These are phyloP conservation scores for Gymnorhina tibicen DNA, from an alignment of 2,113 vertebrate species.

Conservation along the genomic window DNA sequence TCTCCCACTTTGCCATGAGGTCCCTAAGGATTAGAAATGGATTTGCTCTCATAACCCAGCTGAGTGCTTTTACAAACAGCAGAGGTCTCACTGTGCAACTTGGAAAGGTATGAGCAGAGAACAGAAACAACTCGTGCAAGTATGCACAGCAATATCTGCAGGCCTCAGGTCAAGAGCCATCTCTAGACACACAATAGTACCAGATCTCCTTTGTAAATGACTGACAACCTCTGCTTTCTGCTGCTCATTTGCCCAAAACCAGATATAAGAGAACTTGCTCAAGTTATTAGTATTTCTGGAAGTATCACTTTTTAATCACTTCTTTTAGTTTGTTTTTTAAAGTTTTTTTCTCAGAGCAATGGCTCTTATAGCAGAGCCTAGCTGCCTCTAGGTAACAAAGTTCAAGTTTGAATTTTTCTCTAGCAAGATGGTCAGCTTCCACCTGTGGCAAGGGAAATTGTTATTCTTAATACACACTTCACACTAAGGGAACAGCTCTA, in stretches of 20 bases:
- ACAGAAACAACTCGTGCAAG: fast-evolving
- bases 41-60: neutral
- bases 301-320: neutral
- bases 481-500: neutral
- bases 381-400: neutral
- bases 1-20: neutral
- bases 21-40: neutral
- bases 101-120: fast-evolving
- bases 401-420: neutral
- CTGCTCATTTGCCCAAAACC: neutral
- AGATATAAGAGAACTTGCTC: neutral
- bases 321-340: neutral
- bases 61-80: neutral
- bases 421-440: neutral
- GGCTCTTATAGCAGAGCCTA: neutral
- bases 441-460: neutral
- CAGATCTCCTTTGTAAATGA: neutral
- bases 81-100: neutral
- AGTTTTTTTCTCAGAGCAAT: fast-evolving
- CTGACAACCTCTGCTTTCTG: neutral
- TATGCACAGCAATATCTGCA: neutral
- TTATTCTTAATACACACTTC: neutral
- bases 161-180: neutral
- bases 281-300: neutral
- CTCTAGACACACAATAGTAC: neutral